These are phyloP conservation scores for Ariopsis seemanni DNA, from an alignment of 2,113 vertebrate species.

Conservation along the genomic window DNA sequence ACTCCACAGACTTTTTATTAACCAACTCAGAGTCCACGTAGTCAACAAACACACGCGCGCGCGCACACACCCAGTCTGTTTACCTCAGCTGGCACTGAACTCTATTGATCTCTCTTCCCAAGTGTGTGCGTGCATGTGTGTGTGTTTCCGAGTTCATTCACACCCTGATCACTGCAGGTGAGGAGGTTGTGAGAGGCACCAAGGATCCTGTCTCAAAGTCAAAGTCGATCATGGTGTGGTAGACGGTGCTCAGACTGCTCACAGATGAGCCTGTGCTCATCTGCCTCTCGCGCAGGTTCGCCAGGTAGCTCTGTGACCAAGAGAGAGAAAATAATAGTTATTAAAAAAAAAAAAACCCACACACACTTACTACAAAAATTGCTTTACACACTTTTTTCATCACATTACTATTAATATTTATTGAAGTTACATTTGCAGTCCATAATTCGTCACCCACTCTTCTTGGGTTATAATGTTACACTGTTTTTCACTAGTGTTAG, in stretches of 20 bases:
- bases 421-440: background rate
- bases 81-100: background rate
- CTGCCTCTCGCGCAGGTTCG: conserved; percentile 78
- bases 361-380: background rate
- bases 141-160: conserved; percentile 7
- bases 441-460: background rate
- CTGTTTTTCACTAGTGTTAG: no score
- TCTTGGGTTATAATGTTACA: background rate
- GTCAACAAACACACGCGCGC: background rate
- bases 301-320: conserved; percentile 79
- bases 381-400: background rate
- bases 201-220: conserved; percentile 82
- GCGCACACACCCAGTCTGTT: conserved; percentile 17
- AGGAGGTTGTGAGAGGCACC: conserved; percentile 73
- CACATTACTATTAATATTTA: background rate
- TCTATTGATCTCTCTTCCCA: background rate
- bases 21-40: background rate
- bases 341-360: background rate
- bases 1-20: background rate
- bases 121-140: background rate
- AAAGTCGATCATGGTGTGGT: conserved; percentile 76
- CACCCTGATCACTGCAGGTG: conserved; percentile 61
- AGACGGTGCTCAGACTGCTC: conserved; percentile 72
- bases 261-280: conserved; percentile 72
- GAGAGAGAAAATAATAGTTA: background rate